Percentiles rank a stretch among this genome's conserved stretches.
phyloP scores from a whole-genome alignment of 2,797 vertebrate genomes.

The Microctenopoma steveboyesi region DNA sequence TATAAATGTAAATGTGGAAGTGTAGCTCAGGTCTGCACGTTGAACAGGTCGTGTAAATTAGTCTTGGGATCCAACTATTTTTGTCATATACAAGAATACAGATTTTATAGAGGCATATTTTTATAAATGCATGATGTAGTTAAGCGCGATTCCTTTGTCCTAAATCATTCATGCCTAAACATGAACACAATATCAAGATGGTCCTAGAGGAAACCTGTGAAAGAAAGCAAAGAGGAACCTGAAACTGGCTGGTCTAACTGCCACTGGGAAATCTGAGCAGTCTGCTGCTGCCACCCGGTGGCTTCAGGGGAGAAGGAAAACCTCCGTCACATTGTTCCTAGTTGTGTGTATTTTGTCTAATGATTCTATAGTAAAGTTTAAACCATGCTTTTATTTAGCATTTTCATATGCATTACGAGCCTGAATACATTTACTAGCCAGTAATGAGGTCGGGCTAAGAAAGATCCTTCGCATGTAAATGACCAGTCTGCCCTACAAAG shows the following conservation, averaged over 20 bases:
- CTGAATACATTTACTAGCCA: background rate
- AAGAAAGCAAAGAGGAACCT: slow-evolving; percentile 5
- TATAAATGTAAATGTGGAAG: slow-evolving; percentile 32
- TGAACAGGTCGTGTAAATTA: slow-evolving; percentile 10
- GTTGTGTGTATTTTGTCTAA: background rate
- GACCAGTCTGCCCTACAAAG: background rate
- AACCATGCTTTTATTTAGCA: background rate
- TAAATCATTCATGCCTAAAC: background rate
- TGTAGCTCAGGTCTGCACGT: background rate
- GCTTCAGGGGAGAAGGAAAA: slow-evolving; percentile 41
- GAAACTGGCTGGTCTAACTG: background rate
- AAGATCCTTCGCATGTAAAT: slow-evolving; percentile 57
- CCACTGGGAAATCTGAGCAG: background rate
- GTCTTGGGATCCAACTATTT: background rate
- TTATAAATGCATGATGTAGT: too few relatives aligned
- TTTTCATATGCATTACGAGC: background rate
- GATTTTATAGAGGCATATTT: background rate
- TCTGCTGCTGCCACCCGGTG: slow-evolving; percentile 78
- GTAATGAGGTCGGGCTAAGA: background rate
- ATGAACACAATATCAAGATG: background rate
- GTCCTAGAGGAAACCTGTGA: background rate
- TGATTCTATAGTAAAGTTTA: background rate
- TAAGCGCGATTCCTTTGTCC: background rate
- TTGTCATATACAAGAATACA: background rate
- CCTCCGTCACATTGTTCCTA: background rate